Percentiles rank a stretch among this genome's conserved stretches.
Evolutionary conservation across 2,888 invertebrate species (phyloP).

Genomic region (Dendrolimus houi): DNA sequence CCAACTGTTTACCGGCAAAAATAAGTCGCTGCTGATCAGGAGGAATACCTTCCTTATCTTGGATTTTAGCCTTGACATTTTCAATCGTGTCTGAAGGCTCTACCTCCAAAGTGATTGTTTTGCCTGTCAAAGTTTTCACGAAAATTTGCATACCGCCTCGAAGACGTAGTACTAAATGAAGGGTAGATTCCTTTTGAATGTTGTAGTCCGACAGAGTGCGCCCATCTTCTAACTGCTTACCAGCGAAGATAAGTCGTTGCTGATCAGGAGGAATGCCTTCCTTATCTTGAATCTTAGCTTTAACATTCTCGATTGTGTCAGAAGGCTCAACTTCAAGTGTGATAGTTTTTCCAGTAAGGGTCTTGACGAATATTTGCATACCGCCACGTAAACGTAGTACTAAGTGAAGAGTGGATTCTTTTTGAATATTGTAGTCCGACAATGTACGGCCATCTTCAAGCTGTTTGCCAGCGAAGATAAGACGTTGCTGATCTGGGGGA

Average conservation of each 20-base stretch:
- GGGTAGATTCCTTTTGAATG: constrained; percentile 15
- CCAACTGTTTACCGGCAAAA: constrained; percentile 1
- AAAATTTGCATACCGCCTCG: constrained; percentile 1
- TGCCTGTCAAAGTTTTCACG: neutral
- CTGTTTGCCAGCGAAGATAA: constrained; percentile 78
- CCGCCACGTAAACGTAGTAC: constrained; percentile 79
- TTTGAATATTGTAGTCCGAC: constrained; percentile 80
- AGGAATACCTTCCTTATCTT: constrained; percentile 2
- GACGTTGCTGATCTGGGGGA: constrained; percentile 75
- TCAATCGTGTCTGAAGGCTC: constrained; percentile 1
- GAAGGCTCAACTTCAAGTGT: constrained; percentile 73
- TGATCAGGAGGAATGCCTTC: constrained; percentile 30
- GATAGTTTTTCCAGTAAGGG: constrained; percentile 74
- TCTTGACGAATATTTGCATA: constrained; percentile 80
- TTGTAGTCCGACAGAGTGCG: constrained; percentile 57
- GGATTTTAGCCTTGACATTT: constrained; percentile 2
- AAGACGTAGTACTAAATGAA: constrained; percentile 3
- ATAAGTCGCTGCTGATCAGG: constrained; percentile 2
- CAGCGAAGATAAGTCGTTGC: constrained; percentile 79
- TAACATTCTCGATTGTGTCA: constrained; percentile 78
- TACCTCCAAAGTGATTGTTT: neutral
- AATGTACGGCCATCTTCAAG: constrained; percentile 59
- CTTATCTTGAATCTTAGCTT: constrained; percentile 69
- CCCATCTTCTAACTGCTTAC: constrained; percentile 81
- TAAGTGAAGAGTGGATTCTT: constrained; percentile 76